These are phyloP conservation scores for Leucophenga montana DNA, from an alignment of 2,888 invertebrate species.

Conservation along the genomic window DNA sequence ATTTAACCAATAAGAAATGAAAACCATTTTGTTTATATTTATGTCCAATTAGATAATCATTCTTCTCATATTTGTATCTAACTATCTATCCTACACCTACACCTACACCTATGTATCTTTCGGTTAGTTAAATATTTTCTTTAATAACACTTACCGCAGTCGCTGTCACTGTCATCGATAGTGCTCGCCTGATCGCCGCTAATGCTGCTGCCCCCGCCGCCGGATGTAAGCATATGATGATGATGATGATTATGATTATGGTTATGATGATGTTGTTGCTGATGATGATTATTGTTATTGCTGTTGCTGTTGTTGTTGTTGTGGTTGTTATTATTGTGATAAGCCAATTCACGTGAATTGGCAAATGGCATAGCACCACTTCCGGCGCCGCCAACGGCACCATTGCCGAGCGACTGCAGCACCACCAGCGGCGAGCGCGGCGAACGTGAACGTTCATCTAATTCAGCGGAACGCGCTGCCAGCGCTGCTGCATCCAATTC, in stretches of 20 bases:
- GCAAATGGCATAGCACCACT: too few species aligned
- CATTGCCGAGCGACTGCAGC: constrained; percentile 49
- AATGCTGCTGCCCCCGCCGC: constrained; percentile 66
- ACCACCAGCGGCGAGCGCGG: too few species aligned
- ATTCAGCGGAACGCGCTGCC: constrained; percentile 55
- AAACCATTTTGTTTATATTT: too few species aligned
- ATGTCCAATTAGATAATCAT: too few species aligned
- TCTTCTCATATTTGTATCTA: too few species aligned
- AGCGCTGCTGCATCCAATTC: constrained; percentile 53
- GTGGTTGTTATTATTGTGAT: constrained; percentile 20
- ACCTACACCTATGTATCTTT: too few species aligned
- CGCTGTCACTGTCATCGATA: constrained; percentile 73
- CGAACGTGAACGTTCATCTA: constrained; percentile 72
- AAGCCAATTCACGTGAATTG: constrained; percentile 19
- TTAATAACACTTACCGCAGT: constrained; percentile 72
- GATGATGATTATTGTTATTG: constrained; percentile 43
- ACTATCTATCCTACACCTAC: too few species aligned
- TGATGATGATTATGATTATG: constrained; percentile 11
- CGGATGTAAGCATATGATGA: constrained; percentile 43
- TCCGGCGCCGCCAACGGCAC: constrained; percentile 33
- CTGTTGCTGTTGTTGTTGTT: constrained; percentile 40
- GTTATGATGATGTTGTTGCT: constrained; percentile 5
- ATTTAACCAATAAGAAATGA: too few species aligned
- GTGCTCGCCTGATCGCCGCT: constrained; percentile 71
- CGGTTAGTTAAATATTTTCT: too few species aligned